Percentiles rank a stretch among this genome's conserved stretches.
phyloP scores from a whole-genome alignment of 2,888 invertebrate species.

The Protonemura montana region DNA sequence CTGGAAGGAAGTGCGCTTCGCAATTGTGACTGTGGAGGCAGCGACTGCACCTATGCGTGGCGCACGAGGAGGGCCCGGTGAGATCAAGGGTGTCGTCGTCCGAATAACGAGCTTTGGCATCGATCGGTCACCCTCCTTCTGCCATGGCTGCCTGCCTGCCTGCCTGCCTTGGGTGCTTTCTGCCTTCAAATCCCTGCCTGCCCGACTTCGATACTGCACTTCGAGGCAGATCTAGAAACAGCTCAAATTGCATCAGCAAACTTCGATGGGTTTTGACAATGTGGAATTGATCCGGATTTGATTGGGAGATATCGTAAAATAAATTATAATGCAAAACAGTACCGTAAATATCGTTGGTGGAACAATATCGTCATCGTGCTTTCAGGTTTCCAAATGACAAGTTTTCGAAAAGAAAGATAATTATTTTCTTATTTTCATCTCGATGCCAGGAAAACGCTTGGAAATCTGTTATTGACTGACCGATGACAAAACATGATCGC shows the following conservation, averaged over 20 bases:
- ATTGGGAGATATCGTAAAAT: neutral
- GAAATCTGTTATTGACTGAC: conserved; percentile 50
- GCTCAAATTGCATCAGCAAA: neutral
- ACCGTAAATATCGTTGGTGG: neutral
- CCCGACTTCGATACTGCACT: neutral
- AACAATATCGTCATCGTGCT: neutral
- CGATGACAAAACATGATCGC: conserved; percentile 52
- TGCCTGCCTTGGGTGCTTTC: neutral
- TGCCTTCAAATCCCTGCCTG: neutral
- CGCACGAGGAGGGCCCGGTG: conserved; percentile 44
- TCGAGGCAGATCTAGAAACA: neutral
- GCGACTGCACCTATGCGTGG: conserved; percentile 33
- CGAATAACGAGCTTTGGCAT: conserved; percentile 58
- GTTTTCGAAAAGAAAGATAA: neutral
- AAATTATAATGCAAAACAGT: neutral
- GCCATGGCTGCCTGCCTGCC: too few relatives aligned
- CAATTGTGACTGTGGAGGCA: neutral
- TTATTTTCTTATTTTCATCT: neutral
- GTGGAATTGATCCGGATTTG: neutral
- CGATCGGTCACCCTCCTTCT: conserved; percentile 55
- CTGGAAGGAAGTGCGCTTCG: neutral
- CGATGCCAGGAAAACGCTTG: neutral
- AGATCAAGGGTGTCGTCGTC: conserved; percentile 57
- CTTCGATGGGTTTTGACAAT: neutral
- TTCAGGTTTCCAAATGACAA: neutral